Evolutionary conservation across 2,113 vertebrate genomes (phyloP), one percentile per base, ranked within the genome.

Genomic region (Trichechus manatus): DNA sequence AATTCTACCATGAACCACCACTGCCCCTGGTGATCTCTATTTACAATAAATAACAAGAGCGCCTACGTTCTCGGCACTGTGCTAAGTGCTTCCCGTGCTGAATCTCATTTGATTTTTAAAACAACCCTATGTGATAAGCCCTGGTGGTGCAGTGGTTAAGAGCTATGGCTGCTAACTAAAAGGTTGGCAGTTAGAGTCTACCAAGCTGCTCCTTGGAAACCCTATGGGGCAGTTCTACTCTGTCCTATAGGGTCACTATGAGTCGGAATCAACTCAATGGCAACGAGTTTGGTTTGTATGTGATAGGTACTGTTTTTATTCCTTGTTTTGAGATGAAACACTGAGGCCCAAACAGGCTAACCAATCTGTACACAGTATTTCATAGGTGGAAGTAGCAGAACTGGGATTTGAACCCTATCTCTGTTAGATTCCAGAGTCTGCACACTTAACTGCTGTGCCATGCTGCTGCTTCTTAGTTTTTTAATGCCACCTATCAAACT

Each of bases 31-130:
- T 83, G 64, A 14, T 64, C 25, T 88, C 79, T 64, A 56, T 75
- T 80, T 87, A 53, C 25, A 72, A 19, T 31, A 66, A 84, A 23
- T 27, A 72, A 79, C 15, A 74, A 39, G 39, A 39, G 53, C 53
- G 15, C 9, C 53, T 56, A 56, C 13, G 53, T 13, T 59, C 17
- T 22, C n/a, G 42, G 59, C 25, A 1, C 3, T 15, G 3, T 47
- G 90, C 80, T 50, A 9, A 59, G 10, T 31, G 13, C 14, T 87
- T 70, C 84, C 23, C 29, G n/a, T 5, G 44, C 9, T 11, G 36
- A 20, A 79, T 84, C 68, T 88, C 63, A 56, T 82, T 87, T 72
- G 87, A 59, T 86, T 85, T 93, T 81, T 91, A 61, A 66, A 94
- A 66, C 9, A 2, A 68, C n/a, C 33, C 44, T 47, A 2, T 17